Percentiles rank a stretch among this genome's conserved stretches.
These are phyloP conservation scores for Tenrec ecaudatus DNA, from an alignment of 2,113 vertebrate genomes.

Conservation along the genomic window DNA sequence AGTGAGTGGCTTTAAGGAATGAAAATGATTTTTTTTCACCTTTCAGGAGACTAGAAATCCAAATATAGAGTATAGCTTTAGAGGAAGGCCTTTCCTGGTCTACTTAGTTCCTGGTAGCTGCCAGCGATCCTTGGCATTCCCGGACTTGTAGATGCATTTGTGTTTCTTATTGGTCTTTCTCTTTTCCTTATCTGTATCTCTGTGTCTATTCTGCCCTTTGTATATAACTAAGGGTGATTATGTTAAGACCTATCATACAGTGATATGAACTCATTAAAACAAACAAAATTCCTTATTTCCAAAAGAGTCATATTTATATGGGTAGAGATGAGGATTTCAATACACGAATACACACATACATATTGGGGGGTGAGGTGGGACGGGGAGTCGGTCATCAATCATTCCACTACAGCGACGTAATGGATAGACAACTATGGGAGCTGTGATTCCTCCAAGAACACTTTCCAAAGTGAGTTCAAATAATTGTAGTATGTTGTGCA, in stretches of 20 bases:
- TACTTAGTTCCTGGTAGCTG: neutral
- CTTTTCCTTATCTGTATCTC: neutral
- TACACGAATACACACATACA: neutral
- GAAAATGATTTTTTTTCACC: neutral
- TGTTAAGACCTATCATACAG: neutral
- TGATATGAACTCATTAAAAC: neutral
- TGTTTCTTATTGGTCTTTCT: neutral
- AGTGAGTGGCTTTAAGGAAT: neutral
- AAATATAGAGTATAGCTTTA: neutral
- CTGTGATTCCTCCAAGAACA: constrained; percentile 2
- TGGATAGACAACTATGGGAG: neutral
- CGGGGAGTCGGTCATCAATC: neutral
- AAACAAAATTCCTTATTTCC: neutral
- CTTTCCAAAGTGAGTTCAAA: constrained; percentile 44
- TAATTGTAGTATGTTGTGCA: constrained; percentile 12
- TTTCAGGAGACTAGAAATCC: neutral
- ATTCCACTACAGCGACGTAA: neutral
- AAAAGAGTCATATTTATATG: neutral
- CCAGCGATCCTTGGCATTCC: neutral
- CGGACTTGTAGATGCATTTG: neutral
- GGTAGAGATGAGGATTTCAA: neutral
- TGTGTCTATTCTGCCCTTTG: neutral
- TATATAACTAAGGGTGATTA: neutral
- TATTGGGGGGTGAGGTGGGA: too few species aligned
- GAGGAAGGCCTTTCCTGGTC: neutral